A percentile compares a stretch with the other conserved stretches of the same genome.
Conservation (phyloP, 2,113 vertebrate species). For the Eira barbara region DNA sequence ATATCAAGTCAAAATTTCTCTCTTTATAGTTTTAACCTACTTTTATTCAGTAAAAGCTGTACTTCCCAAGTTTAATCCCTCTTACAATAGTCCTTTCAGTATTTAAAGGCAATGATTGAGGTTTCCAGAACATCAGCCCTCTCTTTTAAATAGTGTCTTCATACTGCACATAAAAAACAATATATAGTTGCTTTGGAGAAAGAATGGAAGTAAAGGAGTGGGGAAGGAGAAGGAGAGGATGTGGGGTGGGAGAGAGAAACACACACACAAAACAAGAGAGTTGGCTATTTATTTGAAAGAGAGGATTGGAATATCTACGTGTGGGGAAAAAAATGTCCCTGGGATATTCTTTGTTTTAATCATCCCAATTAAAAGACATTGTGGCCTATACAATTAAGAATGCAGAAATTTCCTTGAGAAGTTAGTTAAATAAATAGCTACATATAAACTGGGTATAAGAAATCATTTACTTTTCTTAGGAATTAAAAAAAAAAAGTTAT, state of each 20-base stretch:
- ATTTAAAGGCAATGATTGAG: background rate
- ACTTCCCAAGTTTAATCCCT: background rate
- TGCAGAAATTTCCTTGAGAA: background rate
- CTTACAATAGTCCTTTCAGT: background rate
- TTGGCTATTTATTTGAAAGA: background rate
- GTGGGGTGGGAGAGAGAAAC: too few relatives aligned
- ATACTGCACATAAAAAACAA: background rate
- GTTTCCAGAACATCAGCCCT: background rate
- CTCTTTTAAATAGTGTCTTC: background rate
- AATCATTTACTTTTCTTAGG: background rate
- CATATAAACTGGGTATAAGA: background rate
- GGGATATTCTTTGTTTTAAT: background rate
- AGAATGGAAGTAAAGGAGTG: background rate
- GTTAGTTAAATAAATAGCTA: background rate
- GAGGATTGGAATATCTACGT: background rate
- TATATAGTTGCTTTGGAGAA: background rate
- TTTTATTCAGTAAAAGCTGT: background rate
- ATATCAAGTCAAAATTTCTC: background rate
- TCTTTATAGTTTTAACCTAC: background rate
- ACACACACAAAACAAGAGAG: background rate
- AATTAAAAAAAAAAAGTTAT: background rate
- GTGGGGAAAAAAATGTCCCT: background rate
- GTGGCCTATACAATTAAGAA: background rate
- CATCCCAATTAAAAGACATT: background rate
- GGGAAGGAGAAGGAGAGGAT: background rate